These are phyloP conservation scores for Pipa parva DNA, from an alignment of 2,113 vertebrate genomes.

Conservation along the genomic window DNA sequence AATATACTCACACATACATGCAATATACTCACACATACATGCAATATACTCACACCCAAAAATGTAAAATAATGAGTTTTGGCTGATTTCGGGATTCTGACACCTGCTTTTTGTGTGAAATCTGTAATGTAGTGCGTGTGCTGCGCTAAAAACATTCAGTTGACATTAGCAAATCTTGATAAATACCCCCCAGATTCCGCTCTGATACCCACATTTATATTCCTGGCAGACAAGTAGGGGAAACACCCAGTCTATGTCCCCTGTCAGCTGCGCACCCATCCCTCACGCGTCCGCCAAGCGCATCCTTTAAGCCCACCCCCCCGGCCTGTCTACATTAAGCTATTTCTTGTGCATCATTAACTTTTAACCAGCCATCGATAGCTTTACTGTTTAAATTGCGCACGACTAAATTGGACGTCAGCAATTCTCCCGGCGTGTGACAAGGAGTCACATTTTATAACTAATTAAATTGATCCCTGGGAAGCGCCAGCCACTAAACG, in stretches of 20 bases:
- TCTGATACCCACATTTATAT: too few species aligned
- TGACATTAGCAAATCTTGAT: too few species aligned
- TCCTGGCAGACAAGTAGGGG: too few species aligned
- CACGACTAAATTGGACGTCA: slow-evolving; percentile 96
- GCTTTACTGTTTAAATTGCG: slow-evolving; percentile 94
- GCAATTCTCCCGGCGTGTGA: slow-evolving; percentile 93
- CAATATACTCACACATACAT: background rate
- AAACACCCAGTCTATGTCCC: slow-evolving; percentile 71
- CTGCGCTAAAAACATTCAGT: too few species aligned
- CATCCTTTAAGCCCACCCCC: slow-evolving; percentile 85
- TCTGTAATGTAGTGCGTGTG: too few species aligned
- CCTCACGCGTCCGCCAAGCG: slow-evolving; percentile 78
- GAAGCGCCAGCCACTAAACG: slow-evolving; percentile 91
- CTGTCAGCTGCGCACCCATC: slow-evolving; percentile 75
- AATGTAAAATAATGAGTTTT: too few species aligned
- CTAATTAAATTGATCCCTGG: slow-evolving; percentile 98
- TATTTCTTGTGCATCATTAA: slow-evolving; percentile 95
- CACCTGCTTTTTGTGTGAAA: too few species aligned
- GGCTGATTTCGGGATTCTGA: too few species aligned
- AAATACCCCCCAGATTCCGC: too few species aligned
- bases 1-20: background rate
- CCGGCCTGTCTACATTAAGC: slow-evolving; percentile 87
- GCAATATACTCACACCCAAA: background rate
- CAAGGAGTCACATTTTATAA: slow-evolving; percentile 98
- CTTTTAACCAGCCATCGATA: slow-evolving; percentile 88